Conservation (phyloP, 1,140 invertebrate species). For the Archegozetes longisetosus region DNA sequence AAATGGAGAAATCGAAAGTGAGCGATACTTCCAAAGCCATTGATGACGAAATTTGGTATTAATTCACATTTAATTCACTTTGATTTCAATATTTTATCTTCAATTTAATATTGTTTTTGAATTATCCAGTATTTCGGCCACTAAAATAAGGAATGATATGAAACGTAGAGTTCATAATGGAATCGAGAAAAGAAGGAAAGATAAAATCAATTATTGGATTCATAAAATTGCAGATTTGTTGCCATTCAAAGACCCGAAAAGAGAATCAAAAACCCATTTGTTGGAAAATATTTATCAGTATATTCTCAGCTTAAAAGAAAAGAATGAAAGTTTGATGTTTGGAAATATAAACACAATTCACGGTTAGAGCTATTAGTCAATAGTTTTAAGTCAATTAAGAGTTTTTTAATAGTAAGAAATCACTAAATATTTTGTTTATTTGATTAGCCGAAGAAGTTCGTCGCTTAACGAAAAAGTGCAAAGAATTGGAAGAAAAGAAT, state of each 20-base stretch:
- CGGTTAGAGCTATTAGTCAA: slow-evolving; percentile 16
- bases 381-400: not conserved
- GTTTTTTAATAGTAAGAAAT: slow-evolving; percentile 4
- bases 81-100: too few relatives aligned
- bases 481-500: slow-evolving; percentile 23
- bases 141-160: not conserved
- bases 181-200: slow-evolving; percentile 26
- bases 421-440: too few relatives aligned
- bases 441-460: slow-evolving; percentile 25
- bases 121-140: too few relatives aligned
- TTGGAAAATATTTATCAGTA: slow-evolving; percentile 28
- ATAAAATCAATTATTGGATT: slow-evolving; percentile 27
- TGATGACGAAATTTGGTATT: too few relatives aligned
- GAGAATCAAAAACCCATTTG: slow-evolving; percentile 28
- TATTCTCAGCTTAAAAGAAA: slow-evolving; percentile 26
- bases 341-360: slow-evolving; percentile 23
- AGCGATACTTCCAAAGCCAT: too few relatives aligned
- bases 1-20: too few relatives aligned
- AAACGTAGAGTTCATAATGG: slow-evolving; percentile 25
- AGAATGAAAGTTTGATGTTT: slow-evolving; percentile 23
- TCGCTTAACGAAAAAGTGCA: slow-evolving; percentile 23
- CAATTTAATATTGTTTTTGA: too few relatives aligned
- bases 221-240: slow-evolving; percentile 25
- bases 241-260: slow-evolving; percentile 20
- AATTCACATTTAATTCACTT: too few relatives aligned